Conservation (phyloP, 1,140 invertebrate genomes). For the Leptoteleia sp. region DNA sequence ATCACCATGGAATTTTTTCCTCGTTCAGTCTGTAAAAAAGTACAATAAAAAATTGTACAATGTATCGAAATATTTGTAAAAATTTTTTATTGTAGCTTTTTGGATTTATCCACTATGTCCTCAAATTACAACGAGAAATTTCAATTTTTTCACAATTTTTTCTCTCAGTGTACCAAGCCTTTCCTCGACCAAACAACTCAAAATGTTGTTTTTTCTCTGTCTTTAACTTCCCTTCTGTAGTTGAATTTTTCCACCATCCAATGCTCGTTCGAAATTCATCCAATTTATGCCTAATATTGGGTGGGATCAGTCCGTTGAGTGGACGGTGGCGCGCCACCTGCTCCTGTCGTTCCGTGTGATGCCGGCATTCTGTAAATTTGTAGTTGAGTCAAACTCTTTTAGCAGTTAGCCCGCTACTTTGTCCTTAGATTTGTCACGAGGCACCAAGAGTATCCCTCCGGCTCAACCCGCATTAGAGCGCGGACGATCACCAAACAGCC, state of each 20-base stretch:
- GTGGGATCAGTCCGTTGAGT: slow-evolving; percentile 33
- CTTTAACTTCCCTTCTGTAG: slow-evolving; percentile 20
- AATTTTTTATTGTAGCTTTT: no score
- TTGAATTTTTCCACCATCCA: slow-evolving; percentile 23
- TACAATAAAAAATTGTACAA: no score
- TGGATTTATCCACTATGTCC: no score
- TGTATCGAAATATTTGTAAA: no score
- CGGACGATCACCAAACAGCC: slow-evolving; percentile 71
- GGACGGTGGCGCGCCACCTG: slow-evolving; percentile 30
- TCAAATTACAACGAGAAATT: no score
- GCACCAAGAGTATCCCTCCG: slow-evolving; percentile 45
- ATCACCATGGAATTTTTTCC: no score
- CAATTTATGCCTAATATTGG: slow-evolving; percentile 37
- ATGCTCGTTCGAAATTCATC: slow-evolving; percentile 26
- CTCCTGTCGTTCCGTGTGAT: neutral
- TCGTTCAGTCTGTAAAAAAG: no score
- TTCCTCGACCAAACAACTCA: no score
- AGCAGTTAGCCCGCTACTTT: slow-evolving; percentile 63
- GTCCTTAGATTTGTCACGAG: slow-evolving; percentile 56
- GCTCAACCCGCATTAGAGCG: slow-evolving; percentile 68
- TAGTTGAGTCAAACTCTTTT: slow-evolving; percentile 74
- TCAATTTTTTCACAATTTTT: no score
- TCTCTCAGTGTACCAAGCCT: no score
- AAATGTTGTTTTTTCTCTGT: neutral
- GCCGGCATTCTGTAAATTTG: slow-evolving; percentile 68